Base-by-base conservation (phyloP, 2,888 invertebrate species). In the Linnaemya tessellans region DNA sequence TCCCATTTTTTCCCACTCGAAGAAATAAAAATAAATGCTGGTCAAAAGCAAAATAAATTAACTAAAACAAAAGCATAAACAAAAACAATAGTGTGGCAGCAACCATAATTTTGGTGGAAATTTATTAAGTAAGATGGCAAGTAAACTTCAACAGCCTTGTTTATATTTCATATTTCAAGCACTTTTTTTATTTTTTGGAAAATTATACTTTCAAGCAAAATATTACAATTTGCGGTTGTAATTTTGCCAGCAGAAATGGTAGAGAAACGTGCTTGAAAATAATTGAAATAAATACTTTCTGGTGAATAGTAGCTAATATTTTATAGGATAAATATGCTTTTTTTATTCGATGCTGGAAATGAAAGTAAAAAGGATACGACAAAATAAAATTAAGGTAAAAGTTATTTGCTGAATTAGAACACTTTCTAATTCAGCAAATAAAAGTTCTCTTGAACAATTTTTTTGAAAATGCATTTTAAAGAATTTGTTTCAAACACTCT, bases 71-170 rank as follows among this genome's bases (percentile, higher is more conserved):
- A n/a, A n/a, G n/a, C n/a, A n/a, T n/a, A n/a, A n/a, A n/a, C n/a
- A n/a, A n/a, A n/a, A n/a, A n/a, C n/a, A n/a, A n/a, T n/a, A n/a
- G n/a, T n/a, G n/a, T n/a, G n/a, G n/a, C n/a, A n/a, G 60, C 71
- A 74, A 78, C 67, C 73, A 62, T 68, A 74, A 68, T 84, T 84
- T 56, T 35, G 46, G 35, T 35, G 43, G 30, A 41, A 54, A 18
- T 58, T 82, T 67, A 22, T 74, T 70, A 30, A 22, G 43, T 54
- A 10, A 35, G 46, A 25, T 62, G 41, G 68, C 60, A 70, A 62
- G 51, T 70, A n/a, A 25, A 15, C 35, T 5, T 30, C 20, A 20
- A 15, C 20, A 5, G 22, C 15, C 54, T 38, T 38, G 11, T 25
- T 70, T 54, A 11, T n/a, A 15, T 56, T 43, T 41, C 10, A 38